Evolutionary conservation across 2,888 invertebrate species (phyloP), one percentile per base, ranked within the genome.

Genomic region (Cosmopolites sordidus): DNA sequence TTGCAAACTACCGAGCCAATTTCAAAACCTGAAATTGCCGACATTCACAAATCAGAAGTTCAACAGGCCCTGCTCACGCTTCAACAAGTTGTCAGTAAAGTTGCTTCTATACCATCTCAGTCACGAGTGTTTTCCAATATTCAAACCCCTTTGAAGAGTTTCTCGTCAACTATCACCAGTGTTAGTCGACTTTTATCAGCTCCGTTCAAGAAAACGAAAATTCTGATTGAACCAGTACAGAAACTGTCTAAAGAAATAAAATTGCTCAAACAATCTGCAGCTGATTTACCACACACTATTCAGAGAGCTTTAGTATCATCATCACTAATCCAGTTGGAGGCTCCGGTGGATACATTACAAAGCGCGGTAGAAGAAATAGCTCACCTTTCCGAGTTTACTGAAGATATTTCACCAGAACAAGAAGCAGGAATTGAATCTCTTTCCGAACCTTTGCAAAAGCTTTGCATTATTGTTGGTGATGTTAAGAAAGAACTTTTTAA

Each of bases 391-490:
- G 41, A 43, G 27, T 17, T 12, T 12, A n/a, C n/a, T 27, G 27
- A 52, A 39, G 56, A 54, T 39, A 46, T 55, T 4, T 29, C 43
- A 14, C 12, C 16, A n/a, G 41, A 38, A 43, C 40, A 56, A 42
- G n/a, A 12, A 16, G 42, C 49, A 22, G 43, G 47, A 11, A 45
- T 62, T 17, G 49, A 56, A 18, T 27, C 44, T 18, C 27, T 63
- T 5, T 46, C 48, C 16, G 47, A 56, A 38, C 63, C 64, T 4
- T 43, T 66, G 16, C 50, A 61, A 55, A 60, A 58, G 51, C 42
- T 67, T 16, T 44, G 55, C 43, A 58, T 56, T 16, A 17, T 61
- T 2, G 51, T 64, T 30, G 58, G 59, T 37, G 54, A 62, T 43
- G 58, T 54, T 14, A 56, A 58, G 43, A 53, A 59, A 15, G 43